Base-by-base conservation (phyloP, 1,140 invertebrate genomes). In the Drosophila pectinifera region DNA sequence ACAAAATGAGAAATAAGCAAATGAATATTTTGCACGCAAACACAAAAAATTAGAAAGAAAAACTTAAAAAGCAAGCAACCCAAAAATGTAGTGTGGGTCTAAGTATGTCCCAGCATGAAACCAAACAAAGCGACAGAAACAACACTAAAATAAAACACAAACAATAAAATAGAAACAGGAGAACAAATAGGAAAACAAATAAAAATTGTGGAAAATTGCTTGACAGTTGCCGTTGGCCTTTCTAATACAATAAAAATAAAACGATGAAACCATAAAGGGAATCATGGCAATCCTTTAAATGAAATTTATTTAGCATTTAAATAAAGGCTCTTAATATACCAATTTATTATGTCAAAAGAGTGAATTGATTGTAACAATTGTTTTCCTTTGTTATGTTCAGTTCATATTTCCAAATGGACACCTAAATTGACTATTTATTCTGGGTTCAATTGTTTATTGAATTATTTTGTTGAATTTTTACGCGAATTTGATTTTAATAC, bases 91-190 rank as follows among this genome's bases (percentile, higher is more conserved):
- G n/a, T 38, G n/a, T n/a, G 56, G 20, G 28, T 28, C 42, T 59
- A 59, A 65, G 62, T 65, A 59, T 46, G 20, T 46, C 57, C 14
- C 38, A 63, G 54, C 53, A 31, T 22, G 54, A 59, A 58, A 24
- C 13, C 22, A 46, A 62, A 63, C 22, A 63, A 65, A 36, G 24
- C 22, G 41, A 24, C 28, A 31, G 31, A 49, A 18, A 49, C 22
- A 24, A 24, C 14, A 20, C 48, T 51, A 20, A 34, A 51, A 51
- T 20, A 31, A 39, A 53, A 38, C 18, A 51, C 13, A 53, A 38
- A 34, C 5, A 46, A 45, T 0, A 41, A 28, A 8, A 41, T 38
- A 38, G 14, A 11, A 5, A 18, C 22, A 22, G 22, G 22, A 4
- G 18, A 36, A 1, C 6, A 10, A 18, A 3, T 5, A 13, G 8